Evolutionary conservation across 2,888 invertebrate species (phyloP).

Genomic region (Fragum whitleyi): DNA sequence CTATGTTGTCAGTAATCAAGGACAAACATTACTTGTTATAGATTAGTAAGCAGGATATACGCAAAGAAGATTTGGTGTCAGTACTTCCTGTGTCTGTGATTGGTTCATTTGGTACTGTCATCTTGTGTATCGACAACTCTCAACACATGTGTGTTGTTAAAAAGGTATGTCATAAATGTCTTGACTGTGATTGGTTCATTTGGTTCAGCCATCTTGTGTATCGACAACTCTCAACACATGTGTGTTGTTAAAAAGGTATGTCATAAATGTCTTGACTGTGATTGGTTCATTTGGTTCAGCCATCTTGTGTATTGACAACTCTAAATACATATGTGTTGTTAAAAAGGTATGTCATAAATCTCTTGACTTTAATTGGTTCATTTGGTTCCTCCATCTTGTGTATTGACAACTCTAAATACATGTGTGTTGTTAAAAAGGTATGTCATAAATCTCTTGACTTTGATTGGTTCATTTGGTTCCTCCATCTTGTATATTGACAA

Average conservation of each 20-base stretch:
- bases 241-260: constrained; percentile 19
- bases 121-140: constrained; percentile 1
- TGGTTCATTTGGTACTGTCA: constrained; percentile 4
- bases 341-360: not conserved
- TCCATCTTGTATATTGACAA: not conserved
- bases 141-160: constrained; percentile 20
- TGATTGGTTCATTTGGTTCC: constrained; percentile 2
- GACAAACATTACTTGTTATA: too few species aligned
- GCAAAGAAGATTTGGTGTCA: not conserved
- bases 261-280: not conserved
- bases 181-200: constrained; percentile 4
- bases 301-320: constrained; percentile 5
- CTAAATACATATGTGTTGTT: constrained; percentile 11
- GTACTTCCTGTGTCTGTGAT: not conserved
- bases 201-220: constrained; percentile 1
- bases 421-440: constrained; percentile 17
- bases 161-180: not conserved
- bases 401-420: not conserved
- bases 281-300: constrained; percentile 13
- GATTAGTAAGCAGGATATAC: not conserved
- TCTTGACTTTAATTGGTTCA: not conserved
- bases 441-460: not conserved
- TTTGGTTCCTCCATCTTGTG: not conserved
- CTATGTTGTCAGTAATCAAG: too few species aligned
- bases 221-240: constrained; percentile 4